Conservation (phyloP, 2,888 invertebrate genomes). For the Chaitophorus viminalis region DNA sequence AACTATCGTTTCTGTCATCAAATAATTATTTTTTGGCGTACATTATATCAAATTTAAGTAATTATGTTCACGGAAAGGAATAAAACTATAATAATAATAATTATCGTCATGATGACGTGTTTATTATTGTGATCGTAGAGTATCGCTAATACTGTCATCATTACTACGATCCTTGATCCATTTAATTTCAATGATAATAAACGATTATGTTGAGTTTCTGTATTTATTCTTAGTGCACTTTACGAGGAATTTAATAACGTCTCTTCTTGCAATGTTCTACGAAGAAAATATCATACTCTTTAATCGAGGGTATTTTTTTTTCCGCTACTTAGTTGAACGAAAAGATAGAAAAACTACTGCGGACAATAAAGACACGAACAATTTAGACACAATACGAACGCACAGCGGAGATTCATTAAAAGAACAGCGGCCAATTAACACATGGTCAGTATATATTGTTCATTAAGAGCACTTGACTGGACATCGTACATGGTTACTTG, state of each 20-base stretch:
- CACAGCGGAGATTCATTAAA: slow-evolving; percentile 8
- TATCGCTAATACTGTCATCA: not conserved
- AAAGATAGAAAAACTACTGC: not conserved
- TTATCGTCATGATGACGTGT: slow-evolving; percentile 1
- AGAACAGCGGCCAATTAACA: slow-evolving; percentile 13
- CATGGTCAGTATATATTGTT: slow-evolving; percentile 3
- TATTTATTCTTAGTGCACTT: not conserved
- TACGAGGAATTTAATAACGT: not conserved
- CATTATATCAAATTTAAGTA: not conserved
- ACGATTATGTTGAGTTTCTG: not conserved
- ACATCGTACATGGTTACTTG: not conserved
- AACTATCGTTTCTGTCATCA: slow-evolving; percentile 24
- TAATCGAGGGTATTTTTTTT: not conserved
- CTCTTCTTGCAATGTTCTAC: not conserved
- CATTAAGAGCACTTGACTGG: slow-evolving; percentile 10
- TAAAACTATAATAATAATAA: not conserved
- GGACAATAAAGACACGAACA: not conserved
- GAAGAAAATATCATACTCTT: not conserved
- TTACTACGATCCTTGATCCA: not conserved
- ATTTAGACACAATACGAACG: slow-evolving; percentile 1
- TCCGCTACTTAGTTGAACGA: not conserved
- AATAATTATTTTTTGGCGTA: slow-evolving; percentile 38
- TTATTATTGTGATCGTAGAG: not conserved
- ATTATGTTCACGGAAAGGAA: not conserved
- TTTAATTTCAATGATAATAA: not conserved